phyloP scores from a whole-genome alignment of 1,140 invertebrate genomes.

The Leptonema lineaticorne region DNA sequence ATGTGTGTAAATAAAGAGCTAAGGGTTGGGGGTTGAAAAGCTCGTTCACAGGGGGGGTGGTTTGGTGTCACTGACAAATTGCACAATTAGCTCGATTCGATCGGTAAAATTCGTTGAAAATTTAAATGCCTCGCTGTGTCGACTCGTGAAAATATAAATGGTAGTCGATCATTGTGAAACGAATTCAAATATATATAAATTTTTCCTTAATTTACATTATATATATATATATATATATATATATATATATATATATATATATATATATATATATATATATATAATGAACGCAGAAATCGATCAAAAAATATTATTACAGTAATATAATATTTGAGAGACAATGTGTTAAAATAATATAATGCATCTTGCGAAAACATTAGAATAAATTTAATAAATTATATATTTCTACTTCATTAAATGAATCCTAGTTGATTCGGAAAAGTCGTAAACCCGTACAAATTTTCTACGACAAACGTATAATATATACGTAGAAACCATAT shows the following conservation, averaged over 20 bases:
- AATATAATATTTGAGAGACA: no score
- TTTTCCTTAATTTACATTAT: neutral
- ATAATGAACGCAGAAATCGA: neutral
- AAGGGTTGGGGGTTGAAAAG: neutral
- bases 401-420: no score
- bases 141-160: neutral
- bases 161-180: neutral
- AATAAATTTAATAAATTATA: no score
- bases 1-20: neutral
- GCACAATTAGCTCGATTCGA: neutral
- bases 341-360: no score
- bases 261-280: neutral
- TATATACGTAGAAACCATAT: no score
- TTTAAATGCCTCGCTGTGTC: neutral
- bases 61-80: neutral
- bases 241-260: neutral
- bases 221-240: neutral
- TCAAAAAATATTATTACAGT: no score
- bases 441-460: no score
- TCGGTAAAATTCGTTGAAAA: neutral
- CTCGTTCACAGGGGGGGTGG: no score
- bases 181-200: no score
- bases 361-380: no score
- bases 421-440: no score
- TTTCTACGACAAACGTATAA: no score